Conservation (phyloP, 2,113 vertebrate genomes). For the Emydocephalus ijimae region DNA sequence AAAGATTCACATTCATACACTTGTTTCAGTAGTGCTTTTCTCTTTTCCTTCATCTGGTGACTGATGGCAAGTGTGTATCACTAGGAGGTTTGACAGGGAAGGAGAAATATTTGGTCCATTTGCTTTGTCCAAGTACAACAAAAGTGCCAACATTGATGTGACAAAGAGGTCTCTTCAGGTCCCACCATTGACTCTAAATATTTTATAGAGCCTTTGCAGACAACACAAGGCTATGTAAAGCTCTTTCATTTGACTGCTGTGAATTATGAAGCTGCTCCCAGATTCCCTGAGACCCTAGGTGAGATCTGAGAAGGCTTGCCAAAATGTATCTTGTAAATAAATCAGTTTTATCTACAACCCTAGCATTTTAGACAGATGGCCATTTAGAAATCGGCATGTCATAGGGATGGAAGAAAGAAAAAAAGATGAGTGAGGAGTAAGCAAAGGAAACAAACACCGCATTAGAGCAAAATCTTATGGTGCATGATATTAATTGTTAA, state of each 20-base stretch:
- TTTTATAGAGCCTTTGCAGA: conserved; percentile 56
- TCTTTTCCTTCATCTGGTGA: not conserved
- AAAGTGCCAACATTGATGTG: conserved; percentile 44
- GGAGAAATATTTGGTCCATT: conserved; percentile 17
- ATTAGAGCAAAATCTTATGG: not conserved
- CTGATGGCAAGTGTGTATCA: not conserved
- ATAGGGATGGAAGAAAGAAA: not conserved
- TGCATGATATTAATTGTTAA: not conserved
- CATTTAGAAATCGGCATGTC: conserved; percentile 60
- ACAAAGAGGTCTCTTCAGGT: conserved; percentile 50
- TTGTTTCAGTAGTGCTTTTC: conserved; percentile 31
- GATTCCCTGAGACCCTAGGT: conserved; percentile 58
- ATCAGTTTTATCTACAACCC: conserved; percentile 46
- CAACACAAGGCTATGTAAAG: conserved; percentile 59
- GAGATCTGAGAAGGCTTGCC: conserved; percentile 59
- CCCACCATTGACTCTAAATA: conserved; percentile 57
- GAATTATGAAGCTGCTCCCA: conserved; percentile 65
- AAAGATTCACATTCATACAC: not conserved
- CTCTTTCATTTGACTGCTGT: conserved; percentile 61
- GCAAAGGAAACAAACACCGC: conserved; percentile 3
- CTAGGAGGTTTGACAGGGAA: not conserved
- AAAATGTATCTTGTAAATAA: conserved; percentile 66
- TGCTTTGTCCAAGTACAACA: conserved; percentile 8
- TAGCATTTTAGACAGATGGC: conserved; percentile 56
- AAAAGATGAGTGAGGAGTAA: conserved; percentile 1